Evolutionary conservation across 2,113 vertebrate genomes (phyloP).

Genomic region (human): DNA sequence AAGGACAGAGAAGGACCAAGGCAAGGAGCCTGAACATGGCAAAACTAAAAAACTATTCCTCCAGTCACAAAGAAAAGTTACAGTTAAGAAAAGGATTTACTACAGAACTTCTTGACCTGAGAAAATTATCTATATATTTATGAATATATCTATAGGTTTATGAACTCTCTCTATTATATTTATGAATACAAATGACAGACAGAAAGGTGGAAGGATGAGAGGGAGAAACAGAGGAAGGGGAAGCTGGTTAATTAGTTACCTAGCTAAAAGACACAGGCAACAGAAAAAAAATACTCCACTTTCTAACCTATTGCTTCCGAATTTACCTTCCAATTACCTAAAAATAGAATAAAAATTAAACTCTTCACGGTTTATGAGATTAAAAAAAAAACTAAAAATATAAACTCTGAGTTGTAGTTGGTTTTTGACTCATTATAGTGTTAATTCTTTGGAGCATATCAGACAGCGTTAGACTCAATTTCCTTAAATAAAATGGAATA

Average conservation of each 20-base stretch:
- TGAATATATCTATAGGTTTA: not conserved
- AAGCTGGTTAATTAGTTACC: not conserved
- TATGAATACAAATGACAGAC: not conserved
- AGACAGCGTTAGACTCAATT: not conserved
- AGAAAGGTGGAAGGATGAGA: not conserved
- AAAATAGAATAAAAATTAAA: constrained; percentile 27
- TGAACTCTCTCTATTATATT: not conserved
- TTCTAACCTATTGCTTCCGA: not conserved
- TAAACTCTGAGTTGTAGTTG: not conserved
- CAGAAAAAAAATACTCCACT: not conserved
- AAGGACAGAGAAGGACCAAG: not conserved
- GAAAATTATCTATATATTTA: not conserved
- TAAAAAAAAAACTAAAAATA: not conserved
- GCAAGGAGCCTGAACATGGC: not conserved
- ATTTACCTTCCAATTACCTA: constrained; percentile 26
- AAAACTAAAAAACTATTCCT: not conserved
- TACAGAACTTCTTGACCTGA: not conserved
- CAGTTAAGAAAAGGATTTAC: not conserved
- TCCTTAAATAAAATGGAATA: constrained; percentile 30
- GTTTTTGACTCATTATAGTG: constrained; percentile 6
- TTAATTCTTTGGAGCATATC: not conserved
- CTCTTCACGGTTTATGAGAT: not conserved
- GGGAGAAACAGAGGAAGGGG: not conserved
- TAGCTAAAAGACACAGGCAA: not conserved
- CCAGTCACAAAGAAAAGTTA: not conserved